Percentiles rank a stretch among this genome's conserved stretches.
Conservation (phyloP, 2,888 invertebrate species). For the Ormyrus rosae region DNA sequence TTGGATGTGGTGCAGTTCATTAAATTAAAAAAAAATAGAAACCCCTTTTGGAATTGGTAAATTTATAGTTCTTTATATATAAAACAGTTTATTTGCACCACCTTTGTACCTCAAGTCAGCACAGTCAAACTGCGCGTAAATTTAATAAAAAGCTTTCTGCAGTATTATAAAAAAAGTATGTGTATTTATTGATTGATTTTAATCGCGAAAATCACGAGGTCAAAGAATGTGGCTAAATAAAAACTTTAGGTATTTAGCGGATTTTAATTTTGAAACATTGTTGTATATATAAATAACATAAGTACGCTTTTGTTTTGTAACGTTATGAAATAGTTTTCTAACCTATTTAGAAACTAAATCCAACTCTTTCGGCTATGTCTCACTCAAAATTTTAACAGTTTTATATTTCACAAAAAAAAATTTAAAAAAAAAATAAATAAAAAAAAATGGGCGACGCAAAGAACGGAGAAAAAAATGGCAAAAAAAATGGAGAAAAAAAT, state of each 20-base stretch:
- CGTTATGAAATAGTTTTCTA: neutral
- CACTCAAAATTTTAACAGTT: neutral
- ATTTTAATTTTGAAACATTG: no score
- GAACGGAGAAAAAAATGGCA: neutral
- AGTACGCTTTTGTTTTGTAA: constrained; percentile 14
- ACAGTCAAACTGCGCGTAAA: no score
- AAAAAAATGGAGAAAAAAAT: neutral
- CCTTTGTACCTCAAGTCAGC: no score
- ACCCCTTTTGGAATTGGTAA: neutral
- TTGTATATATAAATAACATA: no score
- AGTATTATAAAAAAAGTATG: no score
- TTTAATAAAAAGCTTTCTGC: no score
- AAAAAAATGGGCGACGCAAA: neutral
- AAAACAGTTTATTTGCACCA: no score
- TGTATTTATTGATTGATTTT: no score
- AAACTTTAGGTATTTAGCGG: neutral
- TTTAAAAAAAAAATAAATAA: neutral
- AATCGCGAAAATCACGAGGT: no score
- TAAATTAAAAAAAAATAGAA: neutral
- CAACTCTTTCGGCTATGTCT: neutral
- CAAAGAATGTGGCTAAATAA: neutral
- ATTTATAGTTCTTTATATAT: neutral
- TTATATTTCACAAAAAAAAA: neutral
- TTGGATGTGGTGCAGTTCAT: neutral
- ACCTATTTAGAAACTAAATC: constrained; percentile 9